These are phyloP conservation scores for Bufo bufo DNA, from an alignment of 2,113 vertebrate genomes.

Conservation along the genomic window DNA sequence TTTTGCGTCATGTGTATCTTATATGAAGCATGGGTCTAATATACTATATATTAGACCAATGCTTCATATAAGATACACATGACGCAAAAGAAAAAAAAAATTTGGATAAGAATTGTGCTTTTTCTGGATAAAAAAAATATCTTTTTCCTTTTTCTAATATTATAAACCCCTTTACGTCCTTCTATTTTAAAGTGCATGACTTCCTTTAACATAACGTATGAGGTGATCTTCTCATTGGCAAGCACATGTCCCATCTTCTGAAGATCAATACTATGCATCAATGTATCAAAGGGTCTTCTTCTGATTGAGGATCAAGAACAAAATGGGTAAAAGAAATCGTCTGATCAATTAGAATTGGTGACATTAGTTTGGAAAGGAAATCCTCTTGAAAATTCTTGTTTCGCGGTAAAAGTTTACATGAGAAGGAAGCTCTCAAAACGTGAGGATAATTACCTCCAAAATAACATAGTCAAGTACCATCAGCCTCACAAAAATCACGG, in stretches of 20 bases:
- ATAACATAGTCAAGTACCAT: too few relatives aligned
- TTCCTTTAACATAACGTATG: background rate
- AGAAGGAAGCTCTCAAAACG: too few relatives aligned
- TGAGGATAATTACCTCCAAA: too few relatives aligned
- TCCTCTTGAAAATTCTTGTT: background rate
- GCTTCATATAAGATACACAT: too few relatives aligned
- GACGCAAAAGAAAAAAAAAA: too few relatives aligned
- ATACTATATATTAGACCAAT: too few relatives aligned
- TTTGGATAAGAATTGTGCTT: too few relatives aligned
- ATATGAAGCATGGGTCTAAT: too few relatives aligned
- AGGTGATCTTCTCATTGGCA: background rate
- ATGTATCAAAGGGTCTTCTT: background rate
- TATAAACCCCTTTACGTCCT: background rate
- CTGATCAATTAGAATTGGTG: background rate
- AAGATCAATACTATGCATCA: background rate
- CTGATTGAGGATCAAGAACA: background rate
- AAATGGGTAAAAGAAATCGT: background rate
- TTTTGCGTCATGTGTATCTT: too few relatives aligned
- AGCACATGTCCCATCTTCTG: background rate
- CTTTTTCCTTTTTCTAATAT: too few relatives aligned
- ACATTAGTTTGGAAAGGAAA: background rate
- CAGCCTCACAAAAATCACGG: too few relatives aligned
- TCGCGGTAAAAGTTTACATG: background rate
- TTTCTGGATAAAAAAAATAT: too few relatives aligned
- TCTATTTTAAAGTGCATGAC: background rate